Base-by-base conservation (phyloP, 2,888 invertebrate genomes). In the Cephus runcator region DNA sequence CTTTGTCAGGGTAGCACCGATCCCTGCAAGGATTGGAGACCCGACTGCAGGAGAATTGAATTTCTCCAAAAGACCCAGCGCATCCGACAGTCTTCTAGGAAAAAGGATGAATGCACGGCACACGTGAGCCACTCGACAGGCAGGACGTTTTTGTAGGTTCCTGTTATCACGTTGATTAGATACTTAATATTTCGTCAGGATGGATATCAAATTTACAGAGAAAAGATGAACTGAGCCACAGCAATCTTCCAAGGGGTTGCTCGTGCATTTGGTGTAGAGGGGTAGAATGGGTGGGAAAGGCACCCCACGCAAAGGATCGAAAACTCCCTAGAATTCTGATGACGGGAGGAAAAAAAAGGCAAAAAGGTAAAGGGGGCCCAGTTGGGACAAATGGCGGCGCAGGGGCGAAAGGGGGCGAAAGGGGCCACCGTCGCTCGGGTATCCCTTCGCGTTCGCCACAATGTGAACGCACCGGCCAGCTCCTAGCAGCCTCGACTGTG, bases 11-110 rank as follows among this genome's bases (percentile, higher is more conserved):
- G 2, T 56, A 2, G 56, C 56, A 23, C 77, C 80, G 82, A 82
- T 83, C 82, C 83, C 76, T 76, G 76, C 73, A 80, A 83, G 76
- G 81, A 80, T 23, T 23, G 23, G 40, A 56, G 23, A 6, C 23
- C 9, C 40, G 15, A 56, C 9, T 56, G 23, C 40, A 6, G 23
- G 0, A 23, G 40, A 56, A 56, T 2, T 9, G 23, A 56, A 56
- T 23, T 56, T 23, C 56, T 15, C 56, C 56, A 56, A 23, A 23
- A 23, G 56, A 56, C 56, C 56, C 56, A 15, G 15, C 15, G 40
- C 56, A 23, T 56, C 23, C 9, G 23, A 1, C 23, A 9, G 56
- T 56, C 23, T 56, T 56, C 9, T 23, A 9, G 40, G 23, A 56
- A 56, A 56, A 9, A 56, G 2, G 1, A 56, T 23, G 9, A 56